These are phyloP conservation scores for Masticophis lateralis DNA, from an alignment of 2,797 vertebrate genomes.

Conservation along the genomic window DNA sequence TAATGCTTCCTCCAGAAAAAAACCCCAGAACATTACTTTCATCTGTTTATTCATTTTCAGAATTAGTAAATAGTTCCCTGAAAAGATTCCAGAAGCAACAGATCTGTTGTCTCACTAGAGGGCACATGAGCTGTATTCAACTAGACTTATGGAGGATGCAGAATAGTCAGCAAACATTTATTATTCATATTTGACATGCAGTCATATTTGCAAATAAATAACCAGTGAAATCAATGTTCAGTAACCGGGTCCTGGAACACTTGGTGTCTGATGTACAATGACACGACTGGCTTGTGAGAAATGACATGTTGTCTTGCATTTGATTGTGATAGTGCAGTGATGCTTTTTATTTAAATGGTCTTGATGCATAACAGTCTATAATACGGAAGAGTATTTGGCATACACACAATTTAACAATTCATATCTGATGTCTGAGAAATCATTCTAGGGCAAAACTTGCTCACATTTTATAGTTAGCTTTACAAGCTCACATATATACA, in stretches of 20 bases:
- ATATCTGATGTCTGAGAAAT: background rate
- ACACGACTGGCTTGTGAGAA: background rate
- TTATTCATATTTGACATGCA: background rate
- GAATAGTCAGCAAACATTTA: background rate
- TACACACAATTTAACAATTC: background rate
- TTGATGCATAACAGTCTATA: background rate
- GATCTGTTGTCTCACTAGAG: constrained; percentile 65
- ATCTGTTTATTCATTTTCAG: background rate
- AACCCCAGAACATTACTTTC: background rate
- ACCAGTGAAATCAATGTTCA: background rate
- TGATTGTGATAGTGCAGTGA: background rate
- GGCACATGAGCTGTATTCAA: constrained; percentile 63
- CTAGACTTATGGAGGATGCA: background rate
- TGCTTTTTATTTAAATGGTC: background rate
- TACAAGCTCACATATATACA: background rate
- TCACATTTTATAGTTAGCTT: background rate
- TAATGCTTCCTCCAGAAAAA: background rate
- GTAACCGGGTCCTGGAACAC: background rate
- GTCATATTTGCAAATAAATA: background rate
- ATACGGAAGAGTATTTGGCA: background rate
- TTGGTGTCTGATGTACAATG: background rate
- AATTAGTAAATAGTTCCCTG: background rate
- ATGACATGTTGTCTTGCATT: background rate
- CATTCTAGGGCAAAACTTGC: background rate
- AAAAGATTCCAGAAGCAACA: background rate